These are phyloP conservation scores for Tenodera sinensis DNA, from an alignment of 2,888 invertebrate genomes.

Conservation along the genomic window DNA sequence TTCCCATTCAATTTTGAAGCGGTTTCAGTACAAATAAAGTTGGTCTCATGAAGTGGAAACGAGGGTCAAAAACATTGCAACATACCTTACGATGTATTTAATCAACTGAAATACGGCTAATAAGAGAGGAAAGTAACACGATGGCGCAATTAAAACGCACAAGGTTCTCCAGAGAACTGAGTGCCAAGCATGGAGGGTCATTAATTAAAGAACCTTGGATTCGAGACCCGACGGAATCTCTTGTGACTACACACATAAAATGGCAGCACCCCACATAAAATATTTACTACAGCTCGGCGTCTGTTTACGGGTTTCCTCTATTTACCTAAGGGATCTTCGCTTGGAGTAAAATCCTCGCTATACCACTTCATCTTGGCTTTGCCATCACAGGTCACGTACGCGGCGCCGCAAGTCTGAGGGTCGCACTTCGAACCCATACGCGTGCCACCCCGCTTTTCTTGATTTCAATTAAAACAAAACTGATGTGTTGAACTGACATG, in stretches of 20 bases:
- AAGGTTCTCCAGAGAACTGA: background rate
- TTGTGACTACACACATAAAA: background rate
- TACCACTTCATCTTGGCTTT: background rate
- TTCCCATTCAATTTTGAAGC: background rate
- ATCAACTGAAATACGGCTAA: background rate
- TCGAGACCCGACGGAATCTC: background rate
- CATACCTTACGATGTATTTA: background rate
- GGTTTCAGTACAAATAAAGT: background rate
- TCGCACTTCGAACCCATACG: background rate
- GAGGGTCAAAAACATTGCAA: background rate
- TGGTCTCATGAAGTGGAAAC: background rate
- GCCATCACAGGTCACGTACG: background rate
- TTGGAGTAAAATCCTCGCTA: background rate
- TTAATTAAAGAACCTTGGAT: background rate
- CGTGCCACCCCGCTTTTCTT: too few species aligned
- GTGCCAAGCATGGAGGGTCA: background rate
- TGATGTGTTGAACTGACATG: too few species aligned
- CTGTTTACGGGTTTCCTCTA: background rate
- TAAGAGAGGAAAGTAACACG: background rate
- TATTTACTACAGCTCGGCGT: background rate
- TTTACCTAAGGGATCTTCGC: background rate
- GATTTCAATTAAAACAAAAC: too few species aligned
- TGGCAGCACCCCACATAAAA: background rate
- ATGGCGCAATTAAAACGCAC: background rate
- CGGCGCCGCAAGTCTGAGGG: background rate